Conservation (phyloP, 2,888 invertebrate genomes). For the Diaphora mendica region DNA sequence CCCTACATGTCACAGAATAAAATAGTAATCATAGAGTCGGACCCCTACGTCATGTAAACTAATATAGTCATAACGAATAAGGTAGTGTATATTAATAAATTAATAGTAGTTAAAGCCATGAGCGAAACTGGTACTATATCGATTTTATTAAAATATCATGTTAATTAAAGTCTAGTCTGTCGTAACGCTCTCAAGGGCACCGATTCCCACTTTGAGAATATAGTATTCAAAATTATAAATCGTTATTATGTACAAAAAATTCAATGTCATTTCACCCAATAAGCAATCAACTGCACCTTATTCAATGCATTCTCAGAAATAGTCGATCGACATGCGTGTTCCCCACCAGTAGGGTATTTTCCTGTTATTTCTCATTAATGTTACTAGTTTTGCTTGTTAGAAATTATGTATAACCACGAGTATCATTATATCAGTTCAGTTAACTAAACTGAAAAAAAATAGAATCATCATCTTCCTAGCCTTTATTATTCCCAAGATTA, state of each 20-base stretch:
- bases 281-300: not conserved
- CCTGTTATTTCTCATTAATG: not conserved
- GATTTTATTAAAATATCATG: not conserved
- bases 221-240: not conserved
- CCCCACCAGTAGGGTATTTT: not conserved
- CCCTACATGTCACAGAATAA: constrained; percentile 38
- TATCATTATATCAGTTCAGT: not conserved
- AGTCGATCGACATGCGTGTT: not conserved
- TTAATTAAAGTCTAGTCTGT: no score
- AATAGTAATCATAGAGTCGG: constrained; percentile 33
- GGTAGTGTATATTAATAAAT: not conserved
- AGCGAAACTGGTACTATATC: not conserved
- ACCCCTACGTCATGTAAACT: not conserved
- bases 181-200: not conserved
- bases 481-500: no score
- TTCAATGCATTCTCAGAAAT: not conserved
- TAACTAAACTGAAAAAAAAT: no score
- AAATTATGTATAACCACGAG: not conserved
- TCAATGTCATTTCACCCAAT: not conserved
- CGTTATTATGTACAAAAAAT: not conserved
- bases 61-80: not conserved
- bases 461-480: no score
- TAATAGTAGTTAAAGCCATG: not conserved
- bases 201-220: not conserved
- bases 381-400: not conserved